Percentiles rank a stretch among this genome's conserved stretches.
These are phyloP conservation scores for Pseudoatta argentina DNA, from an alignment of 1,140 invertebrate species.

Conservation along the genomic window DNA sequence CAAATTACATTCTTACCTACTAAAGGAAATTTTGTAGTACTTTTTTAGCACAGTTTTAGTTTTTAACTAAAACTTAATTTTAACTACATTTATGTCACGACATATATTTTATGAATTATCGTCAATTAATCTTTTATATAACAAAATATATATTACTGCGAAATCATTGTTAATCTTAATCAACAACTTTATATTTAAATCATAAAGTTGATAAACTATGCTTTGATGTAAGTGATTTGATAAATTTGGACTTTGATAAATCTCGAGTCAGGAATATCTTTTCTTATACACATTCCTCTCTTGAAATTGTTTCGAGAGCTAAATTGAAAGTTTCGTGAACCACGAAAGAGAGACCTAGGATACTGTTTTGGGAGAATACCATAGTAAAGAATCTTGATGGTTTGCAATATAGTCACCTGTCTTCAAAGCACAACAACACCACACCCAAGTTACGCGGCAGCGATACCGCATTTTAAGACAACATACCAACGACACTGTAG, in stretches of 20 bases:
- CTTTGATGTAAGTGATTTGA: background rate
- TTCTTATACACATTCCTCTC: background rate
- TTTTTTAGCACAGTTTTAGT: background rate
- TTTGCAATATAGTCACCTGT: constrained; percentile 1
- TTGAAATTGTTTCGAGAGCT: background rate
- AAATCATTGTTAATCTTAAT: background rate
- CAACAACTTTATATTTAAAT: constrained; percentile 4
- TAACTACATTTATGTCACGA: background rate
- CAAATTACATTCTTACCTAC: constrained; percentile 29
- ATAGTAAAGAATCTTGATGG: constrained; percentile 25
- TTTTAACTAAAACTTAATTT: background rate
- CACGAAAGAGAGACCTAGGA: background rate
- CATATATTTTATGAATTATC: background rate
- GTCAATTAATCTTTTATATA: background rate
- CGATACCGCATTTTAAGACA: constrained; percentile 39
- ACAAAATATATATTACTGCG: background rate
- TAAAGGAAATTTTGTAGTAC: background rate
- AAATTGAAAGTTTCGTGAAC: constrained; percentile 29
- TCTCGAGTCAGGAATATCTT: background rate
- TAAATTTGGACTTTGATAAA: constrained; percentile 18
- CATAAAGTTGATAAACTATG: background rate
- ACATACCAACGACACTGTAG: constrained; percentile 10
- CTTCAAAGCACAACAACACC: constrained; percentile 11
- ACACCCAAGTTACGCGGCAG: background rate
- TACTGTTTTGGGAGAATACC: background rate